Base-by-base conservation (phyloP, 2,113 vertebrate genomes). In the Cepphus grylle region DNA sequence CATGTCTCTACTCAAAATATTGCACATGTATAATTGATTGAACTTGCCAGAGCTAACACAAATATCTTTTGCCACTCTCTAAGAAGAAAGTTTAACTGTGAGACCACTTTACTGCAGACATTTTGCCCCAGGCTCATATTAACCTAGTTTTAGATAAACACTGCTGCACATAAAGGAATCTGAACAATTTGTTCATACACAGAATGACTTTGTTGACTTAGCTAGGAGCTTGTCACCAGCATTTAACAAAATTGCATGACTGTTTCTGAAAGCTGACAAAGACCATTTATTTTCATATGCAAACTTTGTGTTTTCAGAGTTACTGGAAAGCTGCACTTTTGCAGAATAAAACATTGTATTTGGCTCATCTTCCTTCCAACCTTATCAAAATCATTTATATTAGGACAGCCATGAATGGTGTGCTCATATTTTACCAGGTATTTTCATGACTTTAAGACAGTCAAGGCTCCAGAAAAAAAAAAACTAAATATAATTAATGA, bases 111-210 rank as follows among this genome's bases (percentile, higher is more conserved):
- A 76, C 81, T 69, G 86, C 36, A 69, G 71, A 62, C 10, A 80
- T 93, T 94, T 96, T 96, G 90, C 93, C 73, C 36, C 80, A 91
- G 74, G 74, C 40, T 97, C 55, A 74, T 42, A 56, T 80, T 97
- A 95, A 87, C 58, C 82, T 86, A 86, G 86, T 93, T 97, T 96
- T 96, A 97, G 78, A 81, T 80, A 97, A 97, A 95, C 49, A 91
- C 15, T 71, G 72, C 59, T 92, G 34, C 49, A 61, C 26, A 71
- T 65, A 95, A 97, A 98, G 47, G 66, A 97, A 91, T 90, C 29
- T 34, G 71, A 95, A 88, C 38, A 91, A 92, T 94, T 95, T 96
- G 26, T 82, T 95, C 88, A 91, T 81, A 77, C 19, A 56, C 71
- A 40, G 58, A 80, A 88, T 65, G 1, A 59, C 56, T 84, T 70